A percentile compares a stretch with the other conserved stretches of the same genome.
Evolutionary conservation across 2,888 invertebrate species (phyloP).

Genomic region (Chrysolina haemoptera): DNA sequence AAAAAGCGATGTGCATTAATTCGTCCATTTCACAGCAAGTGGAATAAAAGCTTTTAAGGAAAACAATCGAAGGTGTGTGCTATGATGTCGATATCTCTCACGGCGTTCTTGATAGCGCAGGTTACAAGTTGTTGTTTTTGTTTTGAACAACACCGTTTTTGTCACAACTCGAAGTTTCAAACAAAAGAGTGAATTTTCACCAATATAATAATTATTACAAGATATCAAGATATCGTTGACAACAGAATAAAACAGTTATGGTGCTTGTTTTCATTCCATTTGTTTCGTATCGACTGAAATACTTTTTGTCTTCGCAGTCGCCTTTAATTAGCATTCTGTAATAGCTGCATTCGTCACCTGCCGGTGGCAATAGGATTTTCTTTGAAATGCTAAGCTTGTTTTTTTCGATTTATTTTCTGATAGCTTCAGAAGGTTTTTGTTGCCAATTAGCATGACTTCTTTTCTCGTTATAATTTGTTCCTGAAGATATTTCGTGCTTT

Average conservation of each 20-base stretch:
- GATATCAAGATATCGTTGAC: not conserved
- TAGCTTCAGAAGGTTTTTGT: not conserved
- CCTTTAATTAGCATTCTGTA: conserved; percentile 9
- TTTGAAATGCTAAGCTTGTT: conserved; percentile 8
- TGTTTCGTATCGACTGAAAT: not conserved
- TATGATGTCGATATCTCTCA: no score
- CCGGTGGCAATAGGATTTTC: not conserved
- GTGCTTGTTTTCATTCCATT: conserved; percentile 10
- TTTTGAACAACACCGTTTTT: no score
- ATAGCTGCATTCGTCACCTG: not conserved
- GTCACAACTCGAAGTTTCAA: no score
- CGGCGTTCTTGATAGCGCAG: no score
- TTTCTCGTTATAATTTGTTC: not conserved
- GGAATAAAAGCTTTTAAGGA: no score
- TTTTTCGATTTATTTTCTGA: conserved; percentile 10
- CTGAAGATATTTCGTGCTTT: not conserved
- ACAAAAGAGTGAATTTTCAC: conserved; percentile 31
- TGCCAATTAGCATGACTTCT: conserved; percentile 19
- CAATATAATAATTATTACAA: not conserved
- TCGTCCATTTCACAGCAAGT: no score
- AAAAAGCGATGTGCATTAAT: no score
- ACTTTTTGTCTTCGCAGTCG: not conserved
- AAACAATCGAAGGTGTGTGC: no score
- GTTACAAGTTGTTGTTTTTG: no score
- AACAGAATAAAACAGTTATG: not conserved